phyloP scores from a whole-genome alignment of 2,888 invertebrate genomes.

The Eudemis profundana region DNA sequence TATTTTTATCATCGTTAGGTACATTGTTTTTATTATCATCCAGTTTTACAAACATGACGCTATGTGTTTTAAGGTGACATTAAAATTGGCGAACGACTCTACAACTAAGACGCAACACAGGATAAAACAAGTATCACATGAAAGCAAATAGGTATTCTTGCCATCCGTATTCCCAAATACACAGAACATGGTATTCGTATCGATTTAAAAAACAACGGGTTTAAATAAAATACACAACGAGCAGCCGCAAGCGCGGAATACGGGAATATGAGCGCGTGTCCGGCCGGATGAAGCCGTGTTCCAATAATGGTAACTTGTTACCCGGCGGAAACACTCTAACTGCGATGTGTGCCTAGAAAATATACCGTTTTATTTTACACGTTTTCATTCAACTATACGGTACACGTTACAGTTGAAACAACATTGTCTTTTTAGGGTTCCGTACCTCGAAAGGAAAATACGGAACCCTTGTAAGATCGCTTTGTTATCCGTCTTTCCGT shows the following conservation, averaged over 20 bases:
- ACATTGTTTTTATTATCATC: too few relatives aligned
- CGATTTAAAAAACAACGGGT: slow-evolving; percentile 19
- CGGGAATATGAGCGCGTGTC: slow-evolving; percentile 6
- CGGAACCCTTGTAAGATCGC: too few relatives aligned
- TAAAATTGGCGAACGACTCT: too few relatives aligned
- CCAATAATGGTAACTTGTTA: slow-evolving; percentile 28
- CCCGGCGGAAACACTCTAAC: not conserved
- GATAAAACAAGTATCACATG: too few relatives aligned
- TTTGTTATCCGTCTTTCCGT: too few relatives aligned
- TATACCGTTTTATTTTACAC: not conserved
- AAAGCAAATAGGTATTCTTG: too few relatives aligned
- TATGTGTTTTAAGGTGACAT: too few relatives aligned
- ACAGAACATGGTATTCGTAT: slow-evolving; percentile 4
- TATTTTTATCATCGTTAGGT: too few relatives aligned
- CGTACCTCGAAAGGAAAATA: too few relatives aligned
- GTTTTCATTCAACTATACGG: not conserved
- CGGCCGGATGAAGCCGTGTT: slow-evolving; percentile 18
- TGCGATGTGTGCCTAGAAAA: not conserved
- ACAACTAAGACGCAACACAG: too few relatives aligned
- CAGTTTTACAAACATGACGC: too few relatives aligned
- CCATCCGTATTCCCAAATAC: not conserved
- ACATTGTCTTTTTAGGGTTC: not conserved
- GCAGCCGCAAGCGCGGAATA: slow-evolving; percentile 7
- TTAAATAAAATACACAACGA: slow-evolving; percentile 11
- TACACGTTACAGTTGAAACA: not conserved